Evolutionary conservation across 2,113 vertebrate genomes (phyloP).

Genomic region (Gopherus flavomarginatus): DNA sequence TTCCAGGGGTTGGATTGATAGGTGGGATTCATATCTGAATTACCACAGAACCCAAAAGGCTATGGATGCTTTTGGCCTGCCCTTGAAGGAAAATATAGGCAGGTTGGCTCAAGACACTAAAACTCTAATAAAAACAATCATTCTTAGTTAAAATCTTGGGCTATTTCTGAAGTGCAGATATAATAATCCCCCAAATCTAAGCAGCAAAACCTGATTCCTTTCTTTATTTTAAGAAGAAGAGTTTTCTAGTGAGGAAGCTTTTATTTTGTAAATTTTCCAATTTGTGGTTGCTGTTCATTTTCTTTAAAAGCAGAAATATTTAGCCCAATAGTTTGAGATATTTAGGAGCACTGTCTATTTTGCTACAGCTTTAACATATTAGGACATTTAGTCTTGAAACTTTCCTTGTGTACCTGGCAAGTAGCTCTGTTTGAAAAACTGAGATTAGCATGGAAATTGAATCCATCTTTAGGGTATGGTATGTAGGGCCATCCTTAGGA

Average conservation of each 20-base stretch:
- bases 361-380: neutral
- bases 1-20: neutral
- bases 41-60: neutral
- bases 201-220: neutral
- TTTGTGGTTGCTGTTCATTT: neutral
- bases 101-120: conserved; percentile 16
- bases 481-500: too few relatives aligned
- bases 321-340: neutral
- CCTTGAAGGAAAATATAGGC: conserved; percentile 50
- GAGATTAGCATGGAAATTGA: neutral
- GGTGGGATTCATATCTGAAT: neutral
- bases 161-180: conserved; percentile 15
- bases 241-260: neutral
- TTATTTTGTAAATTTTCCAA: neutral
- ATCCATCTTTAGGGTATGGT: rapidly evolving
- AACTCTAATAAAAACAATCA: neutral
- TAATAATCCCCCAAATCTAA: neutral
- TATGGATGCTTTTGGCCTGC: conserved; percentile 36
- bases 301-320: neutral
- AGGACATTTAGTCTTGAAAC: neutral
- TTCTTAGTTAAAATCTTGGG: neutral
- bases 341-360: neutral
- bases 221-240: neutral
- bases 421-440: neutral
- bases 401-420: neutral